phyloP scores from a whole-genome alignment of 2,888 invertebrate species.

The Callosobruchus maculatus region DNA sequence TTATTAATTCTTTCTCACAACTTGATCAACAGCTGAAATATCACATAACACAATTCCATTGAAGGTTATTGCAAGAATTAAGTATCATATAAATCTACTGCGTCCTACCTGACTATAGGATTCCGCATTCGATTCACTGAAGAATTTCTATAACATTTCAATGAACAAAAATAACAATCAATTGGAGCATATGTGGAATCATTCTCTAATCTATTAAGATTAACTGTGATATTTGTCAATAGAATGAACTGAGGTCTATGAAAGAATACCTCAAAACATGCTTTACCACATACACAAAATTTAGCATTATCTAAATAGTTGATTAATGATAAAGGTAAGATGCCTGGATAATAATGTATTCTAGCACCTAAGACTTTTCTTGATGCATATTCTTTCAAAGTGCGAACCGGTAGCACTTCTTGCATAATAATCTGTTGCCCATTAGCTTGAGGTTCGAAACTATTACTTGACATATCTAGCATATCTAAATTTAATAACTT shows the following conservation, averaged over 20 bases:
- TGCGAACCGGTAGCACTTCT: constrained; percentile 48
- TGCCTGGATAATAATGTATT: constrained; percentile 45
- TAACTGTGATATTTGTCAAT: constrained; percentile 48
- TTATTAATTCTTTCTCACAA: too few species aligned
- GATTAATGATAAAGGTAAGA: constrained; percentile 59
- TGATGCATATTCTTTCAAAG: constrained; percentile 56
- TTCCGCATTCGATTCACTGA: constrained; percentile 39
- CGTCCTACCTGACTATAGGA: constrained; percentile 50
- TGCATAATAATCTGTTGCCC: constrained; percentile 21
- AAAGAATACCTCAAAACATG: constrained; percentile 41
- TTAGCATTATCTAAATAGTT: constrained; percentile 59
- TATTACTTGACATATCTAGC: constrained; percentile 59
- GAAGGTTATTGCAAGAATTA: not conserved
- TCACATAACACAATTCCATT: too few species aligned
- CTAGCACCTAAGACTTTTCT: constrained; percentile 43
- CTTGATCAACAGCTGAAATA: too few species aligned
- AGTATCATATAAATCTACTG: constrained; percentile 45
- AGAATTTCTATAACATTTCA: constrained; percentile 47
- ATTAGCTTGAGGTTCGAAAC: constrained; percentile 43
- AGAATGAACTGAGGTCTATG: constrained; percentile 43
- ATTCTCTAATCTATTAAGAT: constrained; percentile 43
- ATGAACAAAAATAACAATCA: constrained; percentile 62
- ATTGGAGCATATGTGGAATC: constrained; percentile 49
- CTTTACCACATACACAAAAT: constrained; percentile 60
- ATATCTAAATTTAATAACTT: constrained; percentile 53